These are phyloP conservation scores for Criorhina ranunculi DNA, from an alignment of 2,888 invertebrate species.

Conservation along the genomic window DNA sequence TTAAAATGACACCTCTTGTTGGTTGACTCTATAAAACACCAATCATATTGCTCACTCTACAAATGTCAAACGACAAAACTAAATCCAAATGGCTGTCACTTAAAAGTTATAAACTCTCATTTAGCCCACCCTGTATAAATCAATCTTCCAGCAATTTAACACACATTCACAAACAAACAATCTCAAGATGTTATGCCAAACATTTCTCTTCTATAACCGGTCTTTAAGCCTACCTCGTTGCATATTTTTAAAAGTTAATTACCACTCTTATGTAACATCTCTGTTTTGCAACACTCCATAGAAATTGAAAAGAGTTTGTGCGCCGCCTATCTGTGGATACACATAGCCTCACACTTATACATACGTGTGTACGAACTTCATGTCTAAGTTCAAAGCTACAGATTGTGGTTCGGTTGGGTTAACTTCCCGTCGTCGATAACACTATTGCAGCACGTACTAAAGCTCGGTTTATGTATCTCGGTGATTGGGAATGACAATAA, in stretches of 20 bases:
- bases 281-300: background rate
- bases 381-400: constrained; percentile 15
- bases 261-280: background rate
- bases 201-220: background rate
- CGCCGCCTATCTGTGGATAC: background rate
- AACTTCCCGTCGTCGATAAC: background rate
- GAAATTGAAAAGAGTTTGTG: background rate
- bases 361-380: background rate
- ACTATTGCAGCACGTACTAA: constrained; percentile 9
- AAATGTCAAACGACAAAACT: too few species aligned
- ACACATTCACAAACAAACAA: background rate
- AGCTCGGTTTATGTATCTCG: constrained; percentile 13
- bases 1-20: too few species aligned
- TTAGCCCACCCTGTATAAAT: too few species aligned
- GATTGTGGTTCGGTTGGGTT: background rate
- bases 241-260: background rate
- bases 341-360: background rate
- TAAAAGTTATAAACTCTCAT: too few species aligned
- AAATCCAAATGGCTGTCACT: too few species aligned
- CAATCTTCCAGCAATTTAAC: background rate
- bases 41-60: too few species aligned
- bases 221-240: background rate
- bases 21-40: too few species aligned
- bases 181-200: background rate
- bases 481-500: background rate